Evolutionary conservation across 2,797 vertebrate genomes (phyloP), one percentile per base, ranked within the genome.

Genomic region (Sebastolobus altivelis): DNA sequence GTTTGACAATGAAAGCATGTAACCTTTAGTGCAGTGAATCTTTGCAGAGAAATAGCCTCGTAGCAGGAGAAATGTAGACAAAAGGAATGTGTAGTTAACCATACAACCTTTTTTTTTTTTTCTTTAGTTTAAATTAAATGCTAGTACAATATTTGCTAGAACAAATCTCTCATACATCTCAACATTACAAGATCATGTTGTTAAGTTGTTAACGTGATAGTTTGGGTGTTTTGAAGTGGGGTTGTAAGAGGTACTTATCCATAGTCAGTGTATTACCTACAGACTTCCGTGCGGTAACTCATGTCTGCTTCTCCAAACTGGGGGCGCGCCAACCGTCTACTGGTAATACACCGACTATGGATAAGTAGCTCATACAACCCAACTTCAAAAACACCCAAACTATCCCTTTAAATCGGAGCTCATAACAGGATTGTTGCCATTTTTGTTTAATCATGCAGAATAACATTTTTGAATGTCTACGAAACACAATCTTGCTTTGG

Each of bases 11-110:
- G 63, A 65, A 67, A 65, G 66, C 52, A 46, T 82, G 82, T 73
- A 79, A 82, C 67, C n/a, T 79, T 40, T 87, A 82, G 77, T 84
- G 87, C 79, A n/a, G 81, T 88, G 88, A 71, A 40, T 77, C 63
- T 87, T 89, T 88, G 85, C 80, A 56, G 86, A 86, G 89, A 59
- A 22, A 55, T 87, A 89, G 83, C 72, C 29, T 89, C 49, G 20
- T 81, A 83, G 87, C 79, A 46, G 18, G 40, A 77, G 72, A 90
- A 88, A 86, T 87, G 70, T 93, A 92, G 88, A 93, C 85, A 0
- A 77, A 77, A 85, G 75, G 91, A 94, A 89, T 92, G 92, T 93
- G 82, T 89, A 81, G 76, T 85, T 72, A 80, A 56, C 80, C 25
- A 35, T 65, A 68, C 52, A 67, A 29, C 38, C 52, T 35, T 31